Evolutionary conservation across 2,888 invertebrate species (phyloP), one percentile per base, ranked within the genome.

Genomic region (Prosapia bicincta): DNA sequence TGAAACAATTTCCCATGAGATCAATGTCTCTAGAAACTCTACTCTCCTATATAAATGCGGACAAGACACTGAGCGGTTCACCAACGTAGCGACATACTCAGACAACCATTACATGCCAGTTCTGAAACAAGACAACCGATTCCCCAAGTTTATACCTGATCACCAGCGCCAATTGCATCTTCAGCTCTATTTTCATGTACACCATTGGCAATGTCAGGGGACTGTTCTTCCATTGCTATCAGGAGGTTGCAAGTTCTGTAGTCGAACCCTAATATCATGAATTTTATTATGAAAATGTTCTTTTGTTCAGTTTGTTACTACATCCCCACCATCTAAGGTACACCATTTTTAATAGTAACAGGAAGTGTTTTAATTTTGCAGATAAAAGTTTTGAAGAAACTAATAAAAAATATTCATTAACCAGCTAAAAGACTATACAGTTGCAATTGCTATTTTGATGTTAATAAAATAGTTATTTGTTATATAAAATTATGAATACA

Each of bases 211-310:
- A 98, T 98, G 88, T 98, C 92, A 82, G 94, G 93, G 82, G 95
- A 95, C 89, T 98, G 98, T 86, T 97, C 92, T 88, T 99, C 99
- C 85, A 99, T 89, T 83, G 99, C 98, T 88, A 99, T 94, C 88
- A 99, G 91, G 83, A 99, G 95, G 89, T 99, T 99, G 90, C 98
- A 94, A 83, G 99, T 99, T 87, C 95, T 96, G 93, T 96, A 98
- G 92, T 99, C 99, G 91, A 99, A 99, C 89, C 98, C 98, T 97
- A 89, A 83, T 86, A 15, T n/a, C 54, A 54, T 54, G 20, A 54
- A 54, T 54, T 38, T 7, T 38, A 38, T 38, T 7, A 15, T 38
- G 15, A 38, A 38, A 38, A 38, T 54, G 20, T n/a, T n/a, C n/a
- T n/a, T n/a, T n/a, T n/a, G n/a, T n/a, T n/a, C n/a, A n/a, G n/a